Evolutionary conservation across 2,113 vertebrate species (phyloP).

Genomic region (Colaptes auratus): DNA sequence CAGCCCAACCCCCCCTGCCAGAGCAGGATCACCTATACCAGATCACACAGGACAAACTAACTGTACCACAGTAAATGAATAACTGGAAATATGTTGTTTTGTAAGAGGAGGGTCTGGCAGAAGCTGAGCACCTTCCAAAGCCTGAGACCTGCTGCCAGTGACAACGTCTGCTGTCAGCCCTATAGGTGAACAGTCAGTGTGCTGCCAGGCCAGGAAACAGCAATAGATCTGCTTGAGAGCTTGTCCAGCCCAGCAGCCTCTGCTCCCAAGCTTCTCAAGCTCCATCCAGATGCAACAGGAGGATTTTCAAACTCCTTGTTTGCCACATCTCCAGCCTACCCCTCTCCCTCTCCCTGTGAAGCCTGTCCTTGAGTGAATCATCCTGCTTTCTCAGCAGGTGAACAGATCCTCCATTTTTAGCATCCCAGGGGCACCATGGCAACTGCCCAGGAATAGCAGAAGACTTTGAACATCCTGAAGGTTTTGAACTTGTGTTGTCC

Average conservation of each 20-base stretch:
- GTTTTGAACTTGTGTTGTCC: conserved; percentile 48
- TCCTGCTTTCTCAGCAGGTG: not conserved
- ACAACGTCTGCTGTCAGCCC: not conserved
- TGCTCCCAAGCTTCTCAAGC: not conserved
- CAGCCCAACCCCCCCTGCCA: too few relatives aligned
- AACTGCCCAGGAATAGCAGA: not conserved
- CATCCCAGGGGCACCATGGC: not conserved
- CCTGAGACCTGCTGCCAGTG: not conserved
- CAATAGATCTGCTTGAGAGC: not conserved
- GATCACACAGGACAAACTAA: not conserved
- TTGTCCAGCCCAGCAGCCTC: not conserved
- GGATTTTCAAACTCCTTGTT: not conserved
- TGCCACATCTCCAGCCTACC: not conserved
- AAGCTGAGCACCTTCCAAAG: not conserved
- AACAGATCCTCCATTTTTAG: not conserved
- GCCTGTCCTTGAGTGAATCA: not conserved
- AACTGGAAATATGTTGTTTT: not conserved
- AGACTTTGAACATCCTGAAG: conserved; percentile 52
- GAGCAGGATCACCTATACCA: too few relatives aligned
- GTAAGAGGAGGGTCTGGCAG: not conserved
- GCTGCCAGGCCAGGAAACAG: not conserved
- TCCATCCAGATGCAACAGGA: not conserved
- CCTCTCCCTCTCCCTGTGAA: not conserved
- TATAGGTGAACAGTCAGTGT: not conserved
- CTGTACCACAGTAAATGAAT: not conserved